Conservation (phyloP, 2,888 invertebrate species). For the Drosophila rellima region DNA sequence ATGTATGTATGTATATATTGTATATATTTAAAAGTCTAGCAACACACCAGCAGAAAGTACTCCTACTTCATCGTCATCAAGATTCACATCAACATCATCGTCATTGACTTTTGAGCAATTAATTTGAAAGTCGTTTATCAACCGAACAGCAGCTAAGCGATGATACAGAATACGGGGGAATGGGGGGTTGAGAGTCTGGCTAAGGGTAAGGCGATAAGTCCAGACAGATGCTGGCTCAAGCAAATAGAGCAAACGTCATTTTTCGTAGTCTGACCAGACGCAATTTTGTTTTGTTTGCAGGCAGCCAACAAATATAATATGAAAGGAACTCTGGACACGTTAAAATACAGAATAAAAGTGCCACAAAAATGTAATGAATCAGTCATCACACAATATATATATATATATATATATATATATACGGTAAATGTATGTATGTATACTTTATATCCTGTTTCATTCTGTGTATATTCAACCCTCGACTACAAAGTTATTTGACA, state of each 20-base stretch:
- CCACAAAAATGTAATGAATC: constrained; percentile 30
- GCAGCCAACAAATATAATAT: constrained; percentile 22
- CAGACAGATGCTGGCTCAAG: constrained; percentile 13
- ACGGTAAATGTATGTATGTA: constrained; percentile 10
- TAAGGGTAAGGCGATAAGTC: background rate
- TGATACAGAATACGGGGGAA: background rate
- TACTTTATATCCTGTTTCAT: constrained; percentile 20
- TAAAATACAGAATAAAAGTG: constrained; percentile 9
- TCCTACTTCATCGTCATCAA: background rate
- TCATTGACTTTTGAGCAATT: constrained; percentile 44
- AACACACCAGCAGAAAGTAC: constrained; percentile 13
- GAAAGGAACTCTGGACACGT: constrained; percentile 5
- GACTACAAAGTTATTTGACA: constrained; percentile 64
- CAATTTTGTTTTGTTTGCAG: constrained; percentile 16
- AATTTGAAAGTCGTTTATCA: constrained; percentile 44
- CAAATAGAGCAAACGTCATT: constrained; percentile 23
- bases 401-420: background rate
- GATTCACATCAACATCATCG: constrained; percentile 17
- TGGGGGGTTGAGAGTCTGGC: background rate
- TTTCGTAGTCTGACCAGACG: constrained; percentile 9
- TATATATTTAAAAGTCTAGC: constrained; percentile 2
- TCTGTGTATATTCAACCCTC: constrained; percentile 39
- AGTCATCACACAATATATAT: constrained; percentile 27
- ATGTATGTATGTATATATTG: background rate
- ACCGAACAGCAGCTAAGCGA: background rate